Percentiles rank a stretch among this genome's conserved stretches.
phyloP scores from a whole-genome alignment of 2,797 vertebrate genomes.

The Rhynchotus rufescens region DNA sequence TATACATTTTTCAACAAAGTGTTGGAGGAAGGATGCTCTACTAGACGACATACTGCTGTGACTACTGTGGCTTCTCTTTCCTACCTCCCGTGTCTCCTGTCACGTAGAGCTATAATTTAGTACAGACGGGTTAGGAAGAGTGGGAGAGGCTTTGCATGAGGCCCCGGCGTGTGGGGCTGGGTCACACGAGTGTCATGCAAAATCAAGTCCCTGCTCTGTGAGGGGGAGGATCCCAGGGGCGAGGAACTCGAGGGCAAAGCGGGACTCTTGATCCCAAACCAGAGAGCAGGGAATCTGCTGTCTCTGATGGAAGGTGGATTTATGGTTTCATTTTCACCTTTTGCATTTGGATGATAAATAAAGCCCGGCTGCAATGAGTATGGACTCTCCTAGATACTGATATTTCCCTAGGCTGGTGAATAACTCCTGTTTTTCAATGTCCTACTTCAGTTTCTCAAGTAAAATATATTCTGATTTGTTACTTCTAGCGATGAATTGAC shows the following conservation, averaged over 20 bases:
- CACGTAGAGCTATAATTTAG: neutral
- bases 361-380: neutral
- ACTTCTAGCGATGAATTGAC: neutral
- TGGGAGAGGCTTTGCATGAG: neutral
- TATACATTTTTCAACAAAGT: neutral
- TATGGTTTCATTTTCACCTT: neutral
- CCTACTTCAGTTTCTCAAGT: neutral
- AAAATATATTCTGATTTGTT: neutral
- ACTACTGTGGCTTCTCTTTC: neutral
- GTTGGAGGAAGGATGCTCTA: neutral
- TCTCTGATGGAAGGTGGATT: neutral
- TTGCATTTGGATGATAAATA: neutral
- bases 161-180: neutral
- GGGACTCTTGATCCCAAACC: neutral
- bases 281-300: neutral
- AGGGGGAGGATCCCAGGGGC: too few species aligned
- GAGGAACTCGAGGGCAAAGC: neutral
- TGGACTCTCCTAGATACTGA: neutral
- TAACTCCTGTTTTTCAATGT: neutral
- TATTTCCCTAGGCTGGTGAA: neutral
- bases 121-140: neutral
- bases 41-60: neutral
- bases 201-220: neutral
- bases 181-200: rapidly evolving
- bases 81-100: rapidly evolving